A percentile compares a stretch with the other conserved stretches of the same genome.
Conservation (phyloP, 2,888 invertebrate genomes). For the Pimpla rufipes region DNA sequence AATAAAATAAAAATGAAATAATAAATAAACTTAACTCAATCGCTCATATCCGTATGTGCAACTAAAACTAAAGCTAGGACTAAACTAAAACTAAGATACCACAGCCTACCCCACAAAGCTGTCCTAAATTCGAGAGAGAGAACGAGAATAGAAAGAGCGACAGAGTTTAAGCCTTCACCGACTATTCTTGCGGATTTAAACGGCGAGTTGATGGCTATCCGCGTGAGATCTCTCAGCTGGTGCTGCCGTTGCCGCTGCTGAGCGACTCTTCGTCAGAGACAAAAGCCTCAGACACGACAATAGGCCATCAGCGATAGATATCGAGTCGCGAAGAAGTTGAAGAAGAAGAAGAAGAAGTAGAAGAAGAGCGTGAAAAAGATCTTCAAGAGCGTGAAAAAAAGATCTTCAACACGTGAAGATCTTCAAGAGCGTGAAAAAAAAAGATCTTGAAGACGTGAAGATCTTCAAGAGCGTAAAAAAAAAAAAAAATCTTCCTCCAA, state of each 20-base stretch:
- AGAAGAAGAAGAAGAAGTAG: slow-evolving; percentile 11
- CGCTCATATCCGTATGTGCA: no score
- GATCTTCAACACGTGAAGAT: not conserved
- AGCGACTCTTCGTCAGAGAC: slow-evolving; percentile 55
- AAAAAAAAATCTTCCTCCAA: no score
- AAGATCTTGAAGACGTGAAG: no score
- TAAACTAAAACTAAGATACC: no score
- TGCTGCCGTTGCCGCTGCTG: slow-evolving; percentile 1
- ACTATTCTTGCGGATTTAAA: slow-evolving; percentile 62
- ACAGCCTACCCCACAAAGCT: no score
- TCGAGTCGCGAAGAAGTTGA: slow-evolving; percentile 32
- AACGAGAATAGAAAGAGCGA: not conserved
- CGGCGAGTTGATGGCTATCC: slow-evolving; percentile 64
- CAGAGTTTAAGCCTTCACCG: slow-evolving; percentile 28
- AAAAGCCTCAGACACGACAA: slow-evolving; percentile 74
- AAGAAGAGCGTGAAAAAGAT: slow-evolving; percentile 8
- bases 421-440: no score
- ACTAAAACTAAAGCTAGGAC: no score
- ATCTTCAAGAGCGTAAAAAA: no score
- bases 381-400: slow-evolving; percentile 31
- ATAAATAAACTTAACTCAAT: no score
- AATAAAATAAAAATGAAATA: no score
- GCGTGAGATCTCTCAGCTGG: slow-evolving; percentile 46
- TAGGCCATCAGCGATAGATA: slow-evolving; percentile 74
- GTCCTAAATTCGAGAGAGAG: no score